A percentile compares a stretch with the other conserved stretches of the same genome.
phyloP scores from a whole-genome alignment of 2,113 vertebrate genomes.

The Excalfactoria chinensis region DNA sequence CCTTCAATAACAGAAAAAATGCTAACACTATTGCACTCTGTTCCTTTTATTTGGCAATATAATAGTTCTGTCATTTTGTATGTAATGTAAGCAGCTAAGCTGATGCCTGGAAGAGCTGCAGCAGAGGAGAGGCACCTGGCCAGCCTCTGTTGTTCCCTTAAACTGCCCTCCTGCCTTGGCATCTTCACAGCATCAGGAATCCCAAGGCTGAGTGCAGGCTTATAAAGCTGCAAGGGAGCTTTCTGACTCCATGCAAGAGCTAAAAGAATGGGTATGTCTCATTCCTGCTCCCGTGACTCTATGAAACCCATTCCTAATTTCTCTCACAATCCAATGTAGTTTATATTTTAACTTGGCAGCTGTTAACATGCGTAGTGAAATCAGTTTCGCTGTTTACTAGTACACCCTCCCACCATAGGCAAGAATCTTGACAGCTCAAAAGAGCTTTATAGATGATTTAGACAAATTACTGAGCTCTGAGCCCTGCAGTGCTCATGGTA shows the following conservation, averaged over 20 bases:
- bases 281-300: neutral
- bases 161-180: neutral
- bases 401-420: neutral
- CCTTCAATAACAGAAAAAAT: neutral
- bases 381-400: neutral
- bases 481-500: neutral
- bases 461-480: neutral
- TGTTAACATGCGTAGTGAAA: neutral
- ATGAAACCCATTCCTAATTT: neutral
- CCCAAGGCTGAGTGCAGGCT: neutral
- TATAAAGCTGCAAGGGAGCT: neutral
- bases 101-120: neutral
- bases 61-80: neutral
- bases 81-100: neutral
- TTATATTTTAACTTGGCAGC: neutral
- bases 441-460: neutral
- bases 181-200: neutral
- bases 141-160: neutral
- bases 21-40: neutral
- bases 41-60: neutral
- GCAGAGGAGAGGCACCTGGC: neutral
- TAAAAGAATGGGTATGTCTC: neutral
- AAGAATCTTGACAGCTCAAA: neutral
- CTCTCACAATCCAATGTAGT: neutral
- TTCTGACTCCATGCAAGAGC: neutral